phyloP scores from a whole-genome alignment of 2,888 invertebrate species.

The Didymodactylos carnosus region DNA sequence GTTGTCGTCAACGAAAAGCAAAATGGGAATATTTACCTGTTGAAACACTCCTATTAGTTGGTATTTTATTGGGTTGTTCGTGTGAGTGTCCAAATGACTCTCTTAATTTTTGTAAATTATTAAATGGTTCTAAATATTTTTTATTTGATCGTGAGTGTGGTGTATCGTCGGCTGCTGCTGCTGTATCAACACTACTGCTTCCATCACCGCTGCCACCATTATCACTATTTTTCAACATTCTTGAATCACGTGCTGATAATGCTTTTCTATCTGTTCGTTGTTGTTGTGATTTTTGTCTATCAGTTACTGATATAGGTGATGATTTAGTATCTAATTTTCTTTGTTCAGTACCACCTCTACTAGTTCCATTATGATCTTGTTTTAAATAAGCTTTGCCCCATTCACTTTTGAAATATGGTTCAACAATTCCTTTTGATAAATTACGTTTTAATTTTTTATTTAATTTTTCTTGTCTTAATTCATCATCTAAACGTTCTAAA shows the following conservation, averaged over 20 bases:
- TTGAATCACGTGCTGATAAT: background rate
- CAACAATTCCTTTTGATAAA: conserved; percentile 17
- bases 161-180: no score
- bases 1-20: no score
- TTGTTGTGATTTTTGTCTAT: background rate
- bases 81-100: no score
- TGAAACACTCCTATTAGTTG: no score
- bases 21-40: no score
- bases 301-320: background rate
- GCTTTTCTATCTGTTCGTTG: background rate
- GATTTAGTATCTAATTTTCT: background rate
- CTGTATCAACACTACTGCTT: no score
- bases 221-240: no score
- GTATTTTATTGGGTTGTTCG: no score
- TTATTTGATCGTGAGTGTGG: no score
- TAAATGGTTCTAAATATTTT: no score
- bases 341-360: conserved; percentile 1
- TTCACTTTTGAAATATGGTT: conserved; percentile 31
- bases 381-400: conserved; percentile 29
- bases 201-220: no score
- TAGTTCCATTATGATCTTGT: conserved; percentile 21
- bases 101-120: no score
- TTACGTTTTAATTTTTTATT: conserved; percentile 2
- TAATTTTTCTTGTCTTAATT: background rate
- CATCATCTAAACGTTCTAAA: background rate